Evolutionary conservation across 2,888 invertebrate species (phyloP).

Genomic region (Ochropleura leucogaster): DNA sequence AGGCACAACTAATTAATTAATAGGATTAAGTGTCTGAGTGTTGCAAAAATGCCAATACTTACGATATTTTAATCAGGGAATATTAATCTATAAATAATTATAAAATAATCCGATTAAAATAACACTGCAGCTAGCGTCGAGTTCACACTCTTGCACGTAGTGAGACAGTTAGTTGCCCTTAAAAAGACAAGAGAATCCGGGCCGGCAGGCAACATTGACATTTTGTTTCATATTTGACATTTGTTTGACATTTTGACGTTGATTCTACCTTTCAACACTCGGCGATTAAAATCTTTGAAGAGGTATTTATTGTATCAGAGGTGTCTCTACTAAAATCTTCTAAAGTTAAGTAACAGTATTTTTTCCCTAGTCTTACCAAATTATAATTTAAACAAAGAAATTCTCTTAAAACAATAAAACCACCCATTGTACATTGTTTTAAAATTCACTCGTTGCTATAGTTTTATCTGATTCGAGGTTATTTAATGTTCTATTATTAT

Average conservation of each 20-base stretch:
- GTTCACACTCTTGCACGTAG: neutral
- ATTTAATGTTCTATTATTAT: constrained; percentile 12
- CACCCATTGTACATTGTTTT: constrained; percentile 46
- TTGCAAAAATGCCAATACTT: no score
- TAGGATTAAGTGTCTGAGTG: no score
- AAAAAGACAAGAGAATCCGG: neutral
- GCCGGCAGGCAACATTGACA: neutral
- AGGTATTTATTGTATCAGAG: neutral
- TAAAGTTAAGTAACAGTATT: constrained; percentile 11
- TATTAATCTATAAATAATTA: no score
- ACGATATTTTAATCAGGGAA: no score
- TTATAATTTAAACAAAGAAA: constrained; percentile 24
- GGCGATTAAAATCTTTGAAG: neutral
- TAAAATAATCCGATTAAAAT: no score
- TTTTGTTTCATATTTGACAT: constrained; percentile 21
- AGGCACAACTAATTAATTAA: no score
- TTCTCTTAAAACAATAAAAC: constrained; percentile 19
- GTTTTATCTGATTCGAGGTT: constrained; percentile 31
- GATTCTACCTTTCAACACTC: neutral
- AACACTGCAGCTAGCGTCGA: neutral
- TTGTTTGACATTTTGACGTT: constrained; percentile 10
- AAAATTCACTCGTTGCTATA: constrained; percentile 19
- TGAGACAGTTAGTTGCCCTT: neutral
- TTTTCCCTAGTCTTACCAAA: constrained; percentile 12
- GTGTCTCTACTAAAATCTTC: neutral